Evolutionary conservation across 2,797 vertebrate species (phyloP), one percentile per base, ranked within the genome.

Genomic region (Cuculus canorus): DNA sequence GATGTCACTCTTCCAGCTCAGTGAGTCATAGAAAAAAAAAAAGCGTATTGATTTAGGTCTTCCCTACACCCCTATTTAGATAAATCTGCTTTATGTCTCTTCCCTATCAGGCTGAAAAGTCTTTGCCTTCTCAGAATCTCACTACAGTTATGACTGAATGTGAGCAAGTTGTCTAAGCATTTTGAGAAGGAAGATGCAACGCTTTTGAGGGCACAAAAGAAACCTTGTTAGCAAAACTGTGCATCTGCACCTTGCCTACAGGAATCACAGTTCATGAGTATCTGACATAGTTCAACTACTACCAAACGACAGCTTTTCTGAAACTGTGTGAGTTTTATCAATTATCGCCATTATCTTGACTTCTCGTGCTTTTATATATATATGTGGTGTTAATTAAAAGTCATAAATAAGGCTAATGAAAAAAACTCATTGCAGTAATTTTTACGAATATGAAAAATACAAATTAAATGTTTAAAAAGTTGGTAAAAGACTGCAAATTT

Each of bases 381-480:
- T 18, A 30, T 43, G 33, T n/a, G n/a, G 54, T 69, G 12, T 57
- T 82, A 90, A 81, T 65, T 72, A 86, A 64, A 81, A 88, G 43
- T 76, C 21, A 80, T 73, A 84, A 84, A 69, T 53, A 88, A 66
- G 8, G 22, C 11, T 68, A 82, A 35, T 68, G 39, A 82, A 90
- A 92, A 76, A 86, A 80, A 18, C 39, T 48, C 4, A 60, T 18
- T 64, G 57, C 19, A 33, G 43, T n/a, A 70, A 39, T n/a, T 91
- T 65, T 61, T 39, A 78, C 24, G 57, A 77, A 71, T 70, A 83
- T 0, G 17, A 71, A 88, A 88, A 83, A 57, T 78, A 80, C 41
- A 92, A 91, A 95, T 77, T 54, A 63, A 90, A 59, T 93, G 81
- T 68, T 92, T 33, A 21, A 92, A 85, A 93, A 92, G 45, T 90